Base-by-base conservation (phyloP, 1,140 invertebrate species). In the Drosophila sp. region DNA sequence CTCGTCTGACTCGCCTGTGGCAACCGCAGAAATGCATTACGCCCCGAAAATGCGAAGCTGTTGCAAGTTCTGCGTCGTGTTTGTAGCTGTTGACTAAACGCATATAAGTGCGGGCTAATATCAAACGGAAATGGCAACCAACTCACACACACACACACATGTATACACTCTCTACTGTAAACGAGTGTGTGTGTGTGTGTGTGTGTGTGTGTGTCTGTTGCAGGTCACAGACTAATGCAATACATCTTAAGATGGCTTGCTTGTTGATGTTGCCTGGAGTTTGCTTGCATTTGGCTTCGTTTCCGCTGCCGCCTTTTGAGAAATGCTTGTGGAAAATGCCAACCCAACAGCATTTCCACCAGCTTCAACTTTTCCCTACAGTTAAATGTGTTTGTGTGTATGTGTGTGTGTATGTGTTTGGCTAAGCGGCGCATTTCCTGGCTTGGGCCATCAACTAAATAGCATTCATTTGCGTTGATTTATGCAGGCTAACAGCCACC, bases 381-480 rank as follows among this genome's bases (percentile, higher is more conserved):
- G 18, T 7, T 32, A 32, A 32, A 18, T 46, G 56, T 48, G 56
- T 80, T 45, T 72, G 58, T 50, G 29, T 45, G n/a, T 56, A 9
- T 63, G 16, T 64, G 18, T 76, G 14, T 59, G 29, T 62, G 36
- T 63, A 16, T 71, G 29, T 72, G 40, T 76, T 74, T 78, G 83
- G 72, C 75, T 89, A 82, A 89, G 79, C 84, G 80, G 84, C 67
- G 84, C 83, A 87, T 87, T 89, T 87, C 83, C 83, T 89, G 83
- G 83, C 76, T 58, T 66, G 72, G 50, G 76, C 82, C 83, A 89
- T 87, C 83, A 87, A 87, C 89, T 80, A 90, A 90, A 90, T 90
- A 83, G 83, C 80, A 83, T 90, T 89, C 87, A 90, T 90, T 90
- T 90, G 73, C 89, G 76, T 82, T 90, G 87, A 90, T 90, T 90